phyloP scores from a whole-genome alignment of 35 echinoderm and acorn worm species.

The Holothuria glaberrima region DNA sequence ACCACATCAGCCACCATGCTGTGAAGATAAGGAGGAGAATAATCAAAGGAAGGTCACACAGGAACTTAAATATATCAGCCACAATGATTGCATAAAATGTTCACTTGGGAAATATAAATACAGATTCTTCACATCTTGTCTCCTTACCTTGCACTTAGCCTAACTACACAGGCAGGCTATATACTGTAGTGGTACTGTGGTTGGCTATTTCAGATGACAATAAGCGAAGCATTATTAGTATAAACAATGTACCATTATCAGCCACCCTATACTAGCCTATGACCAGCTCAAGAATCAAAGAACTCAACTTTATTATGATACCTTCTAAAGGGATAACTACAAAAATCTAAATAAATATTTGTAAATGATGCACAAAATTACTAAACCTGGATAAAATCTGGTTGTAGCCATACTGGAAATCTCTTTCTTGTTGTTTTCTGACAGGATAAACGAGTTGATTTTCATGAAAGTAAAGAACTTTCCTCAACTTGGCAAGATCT shows the following conservation, averaged over 20 bases:
- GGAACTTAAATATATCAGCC: too few species aligned
- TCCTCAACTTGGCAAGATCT: conserved; percentile 68
- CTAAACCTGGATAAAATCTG: conserved; percentile 95
- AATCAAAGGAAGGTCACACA: neutral
- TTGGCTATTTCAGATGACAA: too few species aligned
- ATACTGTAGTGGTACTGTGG: too few species aligned
- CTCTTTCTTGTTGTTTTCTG: conserved; percentile 91
- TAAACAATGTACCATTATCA: too few species aligned
- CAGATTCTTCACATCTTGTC: too few species aligned
- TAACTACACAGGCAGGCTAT: too few species aligned
- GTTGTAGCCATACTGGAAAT: conserved; percentile 99
- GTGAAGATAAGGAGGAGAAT: conserved; percentile 10
- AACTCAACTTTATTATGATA: neutral
- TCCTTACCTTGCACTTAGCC: too few species aligned
- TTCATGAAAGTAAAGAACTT: conserved; percentile 98
- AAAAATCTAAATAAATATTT: neutral
- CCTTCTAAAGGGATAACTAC: neutral
- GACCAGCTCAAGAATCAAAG: too few species aligned
- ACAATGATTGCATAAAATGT: too few species aligned
- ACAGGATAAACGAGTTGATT: conserved; percentile 97
- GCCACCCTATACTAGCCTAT: too few species aligned
- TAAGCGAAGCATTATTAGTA: too few species aligned
- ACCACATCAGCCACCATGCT: conserved; percentile 89
- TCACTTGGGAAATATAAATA: too few species aligned
- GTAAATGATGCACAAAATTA: neutral